phyloP scores from a whole-genome alignment of 1,140 invertebrate species.

The Neuroterus valhalla region DNA sequence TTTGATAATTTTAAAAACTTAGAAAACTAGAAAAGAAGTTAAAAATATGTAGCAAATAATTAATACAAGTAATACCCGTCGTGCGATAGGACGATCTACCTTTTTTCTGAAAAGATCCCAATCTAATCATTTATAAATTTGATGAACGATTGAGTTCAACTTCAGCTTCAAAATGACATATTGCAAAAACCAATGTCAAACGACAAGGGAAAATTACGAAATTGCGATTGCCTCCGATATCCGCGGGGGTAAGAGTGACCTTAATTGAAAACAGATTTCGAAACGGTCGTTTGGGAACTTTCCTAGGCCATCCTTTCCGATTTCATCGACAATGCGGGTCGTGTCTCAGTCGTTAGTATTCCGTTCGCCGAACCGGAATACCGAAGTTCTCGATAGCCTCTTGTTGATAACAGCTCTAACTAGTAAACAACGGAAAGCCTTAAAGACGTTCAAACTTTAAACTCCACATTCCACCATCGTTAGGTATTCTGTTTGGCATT shows the following conservation, averaged over 20 bases:
- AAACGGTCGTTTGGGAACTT: slow-evolving; percentile 27
- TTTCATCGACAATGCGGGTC: slow-evolving; percentile 25
- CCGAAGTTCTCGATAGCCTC: slow-evolving; percentile 20
- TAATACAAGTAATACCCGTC: no score
- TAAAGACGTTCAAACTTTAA: slow-evolving; percentile 28
- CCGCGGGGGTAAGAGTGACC: background rate
- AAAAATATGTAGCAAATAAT: no score
- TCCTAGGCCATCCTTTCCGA: slow-evolving; percentile 14
- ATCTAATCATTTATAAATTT: no score
- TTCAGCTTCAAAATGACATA: no score
- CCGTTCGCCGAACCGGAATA: slow-evolving; percentile 25
- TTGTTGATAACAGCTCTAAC: slow-evolving; percentile 27
- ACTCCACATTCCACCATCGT: background rate
- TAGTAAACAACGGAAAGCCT: slow-evolving; percentile 23
- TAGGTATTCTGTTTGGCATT: slow-evolving; percentile 26
- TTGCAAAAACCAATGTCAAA: background rate
- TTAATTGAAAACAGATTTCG: slow-evolving; percentile 29
- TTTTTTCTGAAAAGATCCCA: no score
- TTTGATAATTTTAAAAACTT: no score
- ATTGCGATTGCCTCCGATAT: slow-evolving; percentile 10
- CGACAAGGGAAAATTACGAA: background rate
- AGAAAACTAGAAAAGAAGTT: no score
- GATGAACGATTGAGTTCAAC: no score
- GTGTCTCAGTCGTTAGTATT: slow-evolving; percentile 28
- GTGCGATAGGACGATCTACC: no score